Evolutionary conservation across 2,797 vertebrate genomes (phyloP), one percentile per base, ranked within the genome.

Genomic region (Phalloptychus januarius): DNA sequence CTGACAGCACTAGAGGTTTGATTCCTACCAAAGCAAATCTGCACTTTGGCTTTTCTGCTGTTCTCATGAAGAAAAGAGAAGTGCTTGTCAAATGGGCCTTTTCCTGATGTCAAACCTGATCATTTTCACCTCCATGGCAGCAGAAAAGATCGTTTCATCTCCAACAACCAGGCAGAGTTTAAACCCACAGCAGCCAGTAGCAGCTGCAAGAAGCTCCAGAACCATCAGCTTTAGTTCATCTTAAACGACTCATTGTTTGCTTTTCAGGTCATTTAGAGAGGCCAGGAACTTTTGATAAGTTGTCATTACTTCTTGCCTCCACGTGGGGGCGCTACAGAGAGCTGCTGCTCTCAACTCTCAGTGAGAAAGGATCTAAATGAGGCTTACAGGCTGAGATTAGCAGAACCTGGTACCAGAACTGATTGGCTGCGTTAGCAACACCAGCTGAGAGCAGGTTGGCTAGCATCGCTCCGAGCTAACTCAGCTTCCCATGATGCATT

Each of bases 1-100:
- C 46, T 69, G 79, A 73, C 84, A 50, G 45, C 13, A 11, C 3
- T 46, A 77, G 65, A 78, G 73, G 75, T 79, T 72, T 79, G 71
- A 86, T 58, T 83, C 67, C 31, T 28, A 65, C 72, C 11, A 65
- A 83, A 74, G 77, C 1, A 40, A 77, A 85, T 48, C 15, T 65
- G 46, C 18, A 72, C 45, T 69, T 40, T 45, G 15, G 72, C 72
- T 58, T 79, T n/a, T 38, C 61, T 77, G 46, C 28, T 54, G 78
- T 76, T 33, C 3, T 13, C n/a, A 80, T 76, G 36, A 25, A 33
- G 45, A 7, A 20, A 31, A 1, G 12, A 25, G 6, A 31, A 7
- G 2, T n/a, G n/a, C 4, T 28, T 69, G 38, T 71, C 56, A 75
- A 78, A 81, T 13, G 25, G 61, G 25, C 52, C 65, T 7, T 69